Base-by-base conservation (phyloP, 2,888 invertebrate genomes). In the Thereva nobilitata region DNA sequence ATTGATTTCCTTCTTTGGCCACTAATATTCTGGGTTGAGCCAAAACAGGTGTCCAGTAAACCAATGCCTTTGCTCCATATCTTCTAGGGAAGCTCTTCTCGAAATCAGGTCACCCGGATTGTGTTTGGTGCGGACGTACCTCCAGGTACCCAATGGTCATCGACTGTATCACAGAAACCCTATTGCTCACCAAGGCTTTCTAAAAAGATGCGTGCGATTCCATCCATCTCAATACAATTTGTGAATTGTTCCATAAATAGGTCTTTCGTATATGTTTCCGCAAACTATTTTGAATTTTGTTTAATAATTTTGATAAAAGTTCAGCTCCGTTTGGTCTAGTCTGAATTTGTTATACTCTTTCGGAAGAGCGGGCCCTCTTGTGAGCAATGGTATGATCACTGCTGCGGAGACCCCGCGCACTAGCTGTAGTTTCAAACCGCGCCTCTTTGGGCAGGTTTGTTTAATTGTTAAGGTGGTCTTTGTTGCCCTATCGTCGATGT, bases 1-100 rank as follows among this genome's bases (percentile, higher is more conserved):
- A 6, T 6, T 8, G 4, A n/a, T n/a, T n/a, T 45, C 10, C 45
- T 4, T 12, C 5, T 37, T 12, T 12, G 64, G 64, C 67, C 64
- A 67, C 23, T 44, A 4, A 6, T 40, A 42, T 7, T 44, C 42
- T 12, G 10, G 5, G 7, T 34, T 4, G 5, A 5, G 50, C 9
- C 7, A 50, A 12, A 23, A 50, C 4, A 7, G 23, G 7, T 12
- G 12, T 4, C 50, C 50, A 23, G 4, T 6, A 34, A 50, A 23
- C 50, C 50, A 50, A 50, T 34, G 4, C 6, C 4, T 7, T 6
- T 34, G 4, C 5, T 5, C 4, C 34, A 50, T 4, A 5, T 50
- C 50, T 1, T 50, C 23, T 12, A 50, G 10, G 10, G 50, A 10
- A 5, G 50, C 50, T 50, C 50, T 34, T 50, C 50, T 50, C 34